Evolutionary conservation across 2,888 invertebrate genomes (phyloP), one percentile per base, ranked within the genome.

Genomic region (Hirtodrosophila trivittata): DNA sequence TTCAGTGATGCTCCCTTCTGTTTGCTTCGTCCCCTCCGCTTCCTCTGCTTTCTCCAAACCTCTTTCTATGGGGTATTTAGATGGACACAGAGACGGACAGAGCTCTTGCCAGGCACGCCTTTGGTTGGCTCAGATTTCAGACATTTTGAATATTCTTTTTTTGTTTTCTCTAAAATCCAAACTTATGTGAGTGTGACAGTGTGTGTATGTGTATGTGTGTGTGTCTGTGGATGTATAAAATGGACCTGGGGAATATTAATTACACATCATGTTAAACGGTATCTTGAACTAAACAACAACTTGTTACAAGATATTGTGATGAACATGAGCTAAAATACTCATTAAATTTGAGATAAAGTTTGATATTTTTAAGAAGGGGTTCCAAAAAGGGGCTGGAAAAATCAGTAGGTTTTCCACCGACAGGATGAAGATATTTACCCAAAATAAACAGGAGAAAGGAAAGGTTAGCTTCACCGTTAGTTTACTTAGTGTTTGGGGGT

Each of bases 51-150:
- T 21, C 8, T 32, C 10, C 37, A 18, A 18, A 7, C 21, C 32
- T 30, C 18, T 32, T 33, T 9, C 28, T 39, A 32, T 1, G 18
- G 21, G 46, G 42, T 51, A 42, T 50, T 43, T 39, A 33, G 47
- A 9, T 13, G 30, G 38, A 38, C 50, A 59, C 37, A 12, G 56
- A 13, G 56, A 57, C 39, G 41, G 64, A 58, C 64, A 45, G 41
- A 45, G 43, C 63, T 63, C 16, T 46, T 64, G 55, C 13, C 39
- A 33, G 42, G 43, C 46, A 33, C 42, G 56, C 35, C 51, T 69
- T 58, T 37, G 51, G 43, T 51, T 42, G 51, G 52, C 57, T 74
- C 64, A 52, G 58, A 74, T 71, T 71, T 59, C 71, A 56, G 68
- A 54, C 63, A 54, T 50, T 68, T 51, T 21, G 41, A 52, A 54